These are phyloP conservation scores for Rhabdomys pumilio DNA, from an alignment of 2,797 vertebrate genomes.

Conservation along the genomic window DNA sequence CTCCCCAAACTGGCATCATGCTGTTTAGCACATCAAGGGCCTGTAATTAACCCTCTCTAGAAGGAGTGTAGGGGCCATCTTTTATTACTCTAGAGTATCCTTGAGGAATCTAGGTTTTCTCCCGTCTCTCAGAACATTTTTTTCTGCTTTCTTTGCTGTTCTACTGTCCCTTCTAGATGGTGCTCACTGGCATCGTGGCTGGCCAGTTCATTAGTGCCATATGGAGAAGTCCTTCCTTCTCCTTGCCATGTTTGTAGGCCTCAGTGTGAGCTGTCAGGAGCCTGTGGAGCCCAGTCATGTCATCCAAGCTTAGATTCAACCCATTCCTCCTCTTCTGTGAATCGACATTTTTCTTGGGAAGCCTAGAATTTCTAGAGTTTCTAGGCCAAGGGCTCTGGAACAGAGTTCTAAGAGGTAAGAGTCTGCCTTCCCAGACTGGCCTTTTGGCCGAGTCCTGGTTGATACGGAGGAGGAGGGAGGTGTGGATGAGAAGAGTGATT, in stretches of 20 bases:
- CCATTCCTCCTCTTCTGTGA: conserved; percentile 15
- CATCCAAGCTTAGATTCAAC: not conserved
- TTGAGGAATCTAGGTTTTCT: not conserved
- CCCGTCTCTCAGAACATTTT: not conserved
- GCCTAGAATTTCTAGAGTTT: not conserved
- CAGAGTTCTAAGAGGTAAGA: not conserved
- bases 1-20: conserved; percentile 8
- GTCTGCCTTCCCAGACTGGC: not conserved
- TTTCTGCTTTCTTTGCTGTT: conserved; percentile 32
- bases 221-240: not conserved
- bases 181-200: not conserved
- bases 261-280: not conserved
- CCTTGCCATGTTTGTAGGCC: not conserved
- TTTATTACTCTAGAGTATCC: conserved; percentile 46
- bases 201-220: not conserved
- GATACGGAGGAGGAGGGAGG: too few relatives aligned
- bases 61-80: not conserved
- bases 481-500: not conserved
- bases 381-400: conserved; percentile 34
- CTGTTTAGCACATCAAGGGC: not conserved
- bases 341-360: not conserved
- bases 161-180: not conserved
- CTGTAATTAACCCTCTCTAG: conserved; percentile 6
- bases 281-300: not conserved
- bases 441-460: not conserved